These are phyloP conservation scores for Characodon lateralis DNA, from an alignment of 2,797 vertebrate species.

Conservation along the genomic window DNA sequence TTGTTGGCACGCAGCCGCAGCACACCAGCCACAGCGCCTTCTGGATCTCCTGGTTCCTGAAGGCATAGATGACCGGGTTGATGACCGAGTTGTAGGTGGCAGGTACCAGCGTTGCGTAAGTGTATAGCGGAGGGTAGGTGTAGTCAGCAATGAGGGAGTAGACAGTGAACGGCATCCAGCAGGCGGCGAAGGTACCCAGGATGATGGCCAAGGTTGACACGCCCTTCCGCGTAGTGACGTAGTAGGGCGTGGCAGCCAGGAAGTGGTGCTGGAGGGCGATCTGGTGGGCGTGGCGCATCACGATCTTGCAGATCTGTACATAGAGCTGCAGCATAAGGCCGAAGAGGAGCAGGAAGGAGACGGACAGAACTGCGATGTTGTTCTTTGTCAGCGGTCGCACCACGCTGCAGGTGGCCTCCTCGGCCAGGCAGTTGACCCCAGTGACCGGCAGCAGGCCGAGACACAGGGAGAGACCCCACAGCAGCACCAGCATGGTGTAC, in stretches of 20 bases:
- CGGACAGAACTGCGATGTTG: conserved; percentile 91
- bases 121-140: conserved; percentile 97
- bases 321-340: conserved; percentile 99
- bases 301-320: conserved; percentile 97
- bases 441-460: conserved; percentile 93
- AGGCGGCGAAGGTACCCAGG: conserved; percentile 96
- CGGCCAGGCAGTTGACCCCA: conserved; percentile 95
- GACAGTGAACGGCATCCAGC: conserved; percentile 99
- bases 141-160: conserved; percentile 97
- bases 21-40: conserved; percentile 96
- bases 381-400: conserved; percentile 97
- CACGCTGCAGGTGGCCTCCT: conserved; percentile 94
- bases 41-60: conserved; percentile 99
- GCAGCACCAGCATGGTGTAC: conserved; percentile 93
- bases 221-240: conserved; percentile 96
- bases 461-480: conserved; percentile 94
- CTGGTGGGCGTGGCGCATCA: conserved; percentile 97
- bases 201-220: conserved; percentile 98
- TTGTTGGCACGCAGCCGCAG: conserved; percentile 91
- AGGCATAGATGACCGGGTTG: conserved; percentile 98
- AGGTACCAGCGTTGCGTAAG: conserved; percentile 96
- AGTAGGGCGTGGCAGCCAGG: conserved; percentile 96
- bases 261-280: conserved; percentile 99
- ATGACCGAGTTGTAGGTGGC: conserved; percentile 99
- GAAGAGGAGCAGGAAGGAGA: conserved; percentile 97